Conservation (phyloP, 2,888 invertebrate genomes). For the Ennomos quercinarius region DNA sequence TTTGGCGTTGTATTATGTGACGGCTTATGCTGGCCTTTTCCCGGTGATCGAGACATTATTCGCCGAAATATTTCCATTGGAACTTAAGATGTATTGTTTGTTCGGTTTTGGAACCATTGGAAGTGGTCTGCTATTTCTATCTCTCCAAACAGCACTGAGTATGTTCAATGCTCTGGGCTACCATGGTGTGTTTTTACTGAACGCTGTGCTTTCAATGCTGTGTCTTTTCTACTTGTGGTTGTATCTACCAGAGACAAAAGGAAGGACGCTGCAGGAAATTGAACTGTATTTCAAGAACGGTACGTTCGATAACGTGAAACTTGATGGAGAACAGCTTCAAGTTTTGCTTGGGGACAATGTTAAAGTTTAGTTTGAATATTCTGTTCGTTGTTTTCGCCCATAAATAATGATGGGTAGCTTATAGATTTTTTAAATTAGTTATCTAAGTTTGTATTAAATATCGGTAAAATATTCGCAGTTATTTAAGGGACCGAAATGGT, state of each 20-base stretch:
- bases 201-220: conserved; percentile 16
- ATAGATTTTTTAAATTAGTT: no score
- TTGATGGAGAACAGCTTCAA: conserved; percentile 10
- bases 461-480: no score
- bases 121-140: conserved; percentile 40
- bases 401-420: no score
- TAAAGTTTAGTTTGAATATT: conserved; percentile 5
- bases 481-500: no score
- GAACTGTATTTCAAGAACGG: conserved; percentile 44
- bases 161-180: conserved; percentile 43
- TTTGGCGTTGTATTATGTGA: conserved; percentile 33
- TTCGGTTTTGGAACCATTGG: conserved; percentile 34
- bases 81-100: conserved; percentile 43
- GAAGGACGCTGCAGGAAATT: conserved; percentile 50
- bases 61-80: conserved; percentile 47
- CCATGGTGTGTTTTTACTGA: conserved; percentile 45
- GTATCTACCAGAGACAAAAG: conserved; percentile 51
- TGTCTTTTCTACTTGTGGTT: conserved; percentile 39
- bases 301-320: conserved; percentile 28
- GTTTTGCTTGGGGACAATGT: conserved; percentile 13
- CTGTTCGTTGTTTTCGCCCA: no score
- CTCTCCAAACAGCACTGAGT: conserved; percentile 36
- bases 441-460: no score
- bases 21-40: conserved; percentile 37
- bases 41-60: conserved; percentile 44